Evolutionary conservation across 1,140 invertebrate genomes (phyloP), one percentile per base, ranked within the genome.

Genomic region (Halictus rubicundus): DNA sequence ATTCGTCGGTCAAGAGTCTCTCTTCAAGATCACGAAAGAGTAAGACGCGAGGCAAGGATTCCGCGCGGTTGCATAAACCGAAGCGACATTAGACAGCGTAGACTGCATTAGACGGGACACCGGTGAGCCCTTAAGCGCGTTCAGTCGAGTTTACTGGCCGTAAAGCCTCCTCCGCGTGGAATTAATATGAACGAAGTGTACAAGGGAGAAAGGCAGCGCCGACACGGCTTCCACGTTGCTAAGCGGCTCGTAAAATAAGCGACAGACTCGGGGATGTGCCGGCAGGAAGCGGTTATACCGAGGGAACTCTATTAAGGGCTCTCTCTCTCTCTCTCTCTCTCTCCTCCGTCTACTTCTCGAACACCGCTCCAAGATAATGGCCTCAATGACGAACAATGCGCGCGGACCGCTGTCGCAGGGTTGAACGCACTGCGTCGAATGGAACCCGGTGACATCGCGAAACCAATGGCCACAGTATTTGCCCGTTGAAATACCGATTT

Each of bases 131-230:
- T 78, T 72, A 72, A 72, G 60, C 68, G 68, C 16, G 69, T 64
- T 78, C 68, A 42, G 32, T 19, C 23, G 60, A 54, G 76, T 72
- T 78, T 78, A 78, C 76, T 27, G 68, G 42, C 60, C 69, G 76
- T 72, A 78, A 78, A 78, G 68, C 68, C 60, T 64, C 37, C 37
- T 32, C 19, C 68, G 42, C 42, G 68, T 61, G 37, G 76, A 78
- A 78, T 78, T 78, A 78, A 78, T 78, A 78, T 72, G 63, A 78
- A 78, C 76, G 76, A 72, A 78, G 76, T 54, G 60, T 72, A 54
- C 23, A 64, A 72, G 76, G 59, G 49, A 54, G 68, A 72, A 64
- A 71, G 60, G 76, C 54, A 63, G 61, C 68, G 59, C n/a, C 59
- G 68, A n/a, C 32, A 46, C 21, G 68, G 68, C 25, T 63, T 21